Base-by-base conservation (phyloP, 2,797 vertebrate genomes). In the Poecilia gillii region DNA sequence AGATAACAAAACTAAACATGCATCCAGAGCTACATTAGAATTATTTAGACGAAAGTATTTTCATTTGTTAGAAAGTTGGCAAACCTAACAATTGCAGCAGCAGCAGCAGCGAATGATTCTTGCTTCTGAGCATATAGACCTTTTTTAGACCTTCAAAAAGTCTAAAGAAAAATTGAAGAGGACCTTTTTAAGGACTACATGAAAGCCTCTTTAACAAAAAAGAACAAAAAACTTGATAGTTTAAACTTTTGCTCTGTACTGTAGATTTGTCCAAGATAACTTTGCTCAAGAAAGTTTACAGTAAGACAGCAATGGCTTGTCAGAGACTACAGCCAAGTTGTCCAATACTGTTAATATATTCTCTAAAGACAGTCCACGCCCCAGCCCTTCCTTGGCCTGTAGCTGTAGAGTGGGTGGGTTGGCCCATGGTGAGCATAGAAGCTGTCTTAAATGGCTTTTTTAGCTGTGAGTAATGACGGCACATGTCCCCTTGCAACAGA, bases 361-460 rank as follows among this genome's bases (percentile, higher is more conserved):
- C 82, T 85, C 87, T 25, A 47, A 82, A 83, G 84, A 76, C 81
- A 25, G 75, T 71, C 83, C 87, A 78, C 91, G 81, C 86, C 91
- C 89, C 0, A 1, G 74, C 39, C 75, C 9, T 75, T 57, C 72
- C 73, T 90, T 81, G 85, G 85, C 84, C 64, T 3, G 36, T 81
- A 79, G 86, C 84, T 81, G 78, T 79, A 81, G 76, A 88, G 59
- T 6, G 72, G 88, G 85, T 72, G 85, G 87, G 82, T 83, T 16
- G 9, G 84, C 75, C 82, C 74, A 73, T 6, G 0, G 87, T 83
- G 88, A 88, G 76, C 20, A 81, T 76, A 81, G 79, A 78, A 87
- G 89, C 77, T 78, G 86, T 84, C 73, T 82, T 81, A 85, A 89
- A 89, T 55, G 51, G 82, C 77, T 90, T 84, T 77, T 88, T 81